Evolutionary conservation across 2,113 vertebrate species (phyloP).

Genomic region (Dromiciops gliroides): DNA sequence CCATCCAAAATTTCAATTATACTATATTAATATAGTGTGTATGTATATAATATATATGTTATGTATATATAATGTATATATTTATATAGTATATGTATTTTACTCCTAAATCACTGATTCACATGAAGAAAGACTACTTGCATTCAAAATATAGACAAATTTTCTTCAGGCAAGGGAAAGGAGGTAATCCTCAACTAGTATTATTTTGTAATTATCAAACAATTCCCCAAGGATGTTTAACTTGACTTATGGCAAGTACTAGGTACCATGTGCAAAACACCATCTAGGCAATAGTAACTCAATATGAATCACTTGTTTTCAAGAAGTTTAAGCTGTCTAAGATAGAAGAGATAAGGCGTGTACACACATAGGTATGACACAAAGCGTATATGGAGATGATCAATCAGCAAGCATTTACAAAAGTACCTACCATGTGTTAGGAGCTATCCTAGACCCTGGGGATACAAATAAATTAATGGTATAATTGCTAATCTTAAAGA

Average conservation of each 20-base stretch:
- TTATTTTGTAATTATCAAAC: not conserved
- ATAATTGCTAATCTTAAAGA: not conserved
- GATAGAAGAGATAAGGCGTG: not conserved
- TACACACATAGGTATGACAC: not conserved
- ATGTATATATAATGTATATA: too few relatives aligned
- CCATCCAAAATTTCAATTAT: too few relatives aligned
- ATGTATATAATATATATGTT: too few relatives aligned
- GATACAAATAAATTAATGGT: not conserved
- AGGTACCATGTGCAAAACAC: not conserved
- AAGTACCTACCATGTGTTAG: not conserved
- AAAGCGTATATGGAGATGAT: not conserved
- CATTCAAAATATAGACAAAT: conserved; percentile 35
- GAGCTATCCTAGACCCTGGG: not conserved
- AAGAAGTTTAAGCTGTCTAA: not conserved
- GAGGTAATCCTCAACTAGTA: not conserved
- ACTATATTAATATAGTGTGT: too few relatives aligned
- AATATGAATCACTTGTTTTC: not conserved
- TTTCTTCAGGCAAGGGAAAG: not conserved
- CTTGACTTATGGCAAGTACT: not conserved
- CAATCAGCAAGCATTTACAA: not conserved
- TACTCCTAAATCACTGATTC: conserved; percentile 29
- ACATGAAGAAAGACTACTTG: conserved; percentile 27
- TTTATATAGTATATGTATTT: conserved; percentile 14
- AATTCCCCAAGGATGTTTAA: not conserved
- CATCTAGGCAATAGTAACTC: not conserved